phyloP scores from a whole-genome alignment of 1,140 invertebrate genomes.

The Caenorhabditis elegans region WBcel235 BX284605.5:4659001-4659500 shows the following conservation, averaged over 20 bases:
- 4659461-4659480: too few relatives aligned
- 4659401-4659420: too few relatives aligned
- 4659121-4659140: not conserved
- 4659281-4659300: not conserved
- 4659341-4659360: not conserved
- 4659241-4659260: too few relatives aligned
- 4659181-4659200: not conserved
- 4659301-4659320: not conserved
- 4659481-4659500: too few relatives aligned
- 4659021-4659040: not conserved
- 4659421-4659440: too few relatives aligned
- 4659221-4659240: too few relatives aligned
- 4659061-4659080: not conserved
- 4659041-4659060: not conserved
- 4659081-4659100: not conserved
- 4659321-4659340: not conserved
- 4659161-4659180: not conserved
- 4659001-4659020: not conserved
- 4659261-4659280: not conserved
- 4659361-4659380: not conserved
- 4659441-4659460: too few relatives aligned
- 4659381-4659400: not conserved
- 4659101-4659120: not conserved
- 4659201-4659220: not conserved
- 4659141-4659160: not conserved